A percentile compares a stretch with the other conserved stretches of the same genome.
phyloP scores from a whole-genome alignment of 2,113 vertebrate species.

The Tragelaphus buxtoni region DNA sequence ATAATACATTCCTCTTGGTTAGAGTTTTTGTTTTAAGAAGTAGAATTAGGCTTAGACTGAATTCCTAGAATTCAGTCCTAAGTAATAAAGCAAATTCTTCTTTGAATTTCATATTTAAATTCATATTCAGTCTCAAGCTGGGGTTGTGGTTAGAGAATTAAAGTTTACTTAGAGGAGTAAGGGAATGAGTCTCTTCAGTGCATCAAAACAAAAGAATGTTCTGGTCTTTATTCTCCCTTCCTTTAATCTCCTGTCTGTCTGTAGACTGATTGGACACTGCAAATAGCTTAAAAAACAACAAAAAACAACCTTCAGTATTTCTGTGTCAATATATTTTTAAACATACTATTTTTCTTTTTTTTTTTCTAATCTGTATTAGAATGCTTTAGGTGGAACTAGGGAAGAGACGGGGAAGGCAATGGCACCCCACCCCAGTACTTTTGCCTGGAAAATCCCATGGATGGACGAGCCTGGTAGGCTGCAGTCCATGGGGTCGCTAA shows the following conservation, averaged over 20 bases:
- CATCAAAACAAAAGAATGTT: not conserved
- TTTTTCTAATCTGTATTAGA: not conserved
- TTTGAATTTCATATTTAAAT: constrained; percentile 2
- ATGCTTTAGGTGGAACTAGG: not conserved
- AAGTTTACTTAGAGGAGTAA: constrained; percentile 7
- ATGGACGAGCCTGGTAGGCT: too few relatives aligned
- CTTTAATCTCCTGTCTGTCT: not conserved
- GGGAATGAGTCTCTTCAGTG: not conserved
- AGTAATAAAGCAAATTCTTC: constrained; percentile 8
- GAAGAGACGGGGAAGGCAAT: not conserved
- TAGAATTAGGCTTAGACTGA: constrained; percentile 3
- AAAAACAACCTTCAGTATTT: not conserved
- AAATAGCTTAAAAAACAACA: not conserved
- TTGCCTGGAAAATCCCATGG: too few relatives aligned
- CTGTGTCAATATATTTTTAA: not conserved
- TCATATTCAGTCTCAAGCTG: not conserved
- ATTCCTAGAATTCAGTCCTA: not conserved
- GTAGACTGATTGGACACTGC: not conserved
- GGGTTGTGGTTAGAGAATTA: constrained; percentile 7
- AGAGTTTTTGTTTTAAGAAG: constrained; percentile 30
- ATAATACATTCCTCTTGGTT: not conserved
- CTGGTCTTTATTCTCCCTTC: not conserved
- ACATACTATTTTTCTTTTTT: not conserved
- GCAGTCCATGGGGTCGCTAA: too few relatives aligned
- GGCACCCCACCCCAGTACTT: too few relatives aligned